Percentiles rank a stretch among this genome's conserved stretches.
These are phyloP conservation scores for Euura saliciscinereae DNA, from an alignment of 1,140 invertebrate genomes.

Conservation along the genomic window DNA sequence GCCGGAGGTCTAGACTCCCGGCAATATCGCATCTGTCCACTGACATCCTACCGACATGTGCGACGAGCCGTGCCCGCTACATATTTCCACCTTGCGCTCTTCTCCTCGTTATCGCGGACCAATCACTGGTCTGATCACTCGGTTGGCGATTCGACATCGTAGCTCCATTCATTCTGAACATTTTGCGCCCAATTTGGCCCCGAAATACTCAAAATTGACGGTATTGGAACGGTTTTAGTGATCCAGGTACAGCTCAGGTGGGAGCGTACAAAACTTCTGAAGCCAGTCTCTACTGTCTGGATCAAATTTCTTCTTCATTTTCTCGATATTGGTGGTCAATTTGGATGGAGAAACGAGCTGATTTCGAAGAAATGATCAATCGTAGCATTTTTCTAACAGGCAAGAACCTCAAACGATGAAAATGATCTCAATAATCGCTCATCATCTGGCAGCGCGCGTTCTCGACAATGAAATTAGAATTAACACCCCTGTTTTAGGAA, in stretches of 20 bases:
- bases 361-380: too few relatives aligned
- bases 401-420: background rate
- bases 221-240: too few relatives aligned
- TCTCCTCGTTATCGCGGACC: background rate
- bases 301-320: background rate
- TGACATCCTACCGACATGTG: constrained; percentile 45
- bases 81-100: background rate
- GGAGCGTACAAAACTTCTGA: too few relatives aligned
- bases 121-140: too few relatives aligned
- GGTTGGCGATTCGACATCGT: too few relatives aligned
- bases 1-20: constrained; percentile 37
- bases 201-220: too few relatives aligned
- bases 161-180: too few relatives aligned
- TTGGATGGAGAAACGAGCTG: too few relatives aligned
- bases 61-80: constrained; percentile 34
- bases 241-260: too few relatives aligned
- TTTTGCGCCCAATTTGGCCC: too few relatives aligned
- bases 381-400: background rate
- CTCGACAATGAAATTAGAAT: background rate
- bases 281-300: background rate
- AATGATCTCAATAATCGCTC: background rate
- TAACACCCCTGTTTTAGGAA: background rate
- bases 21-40: constrained; percentile 55
- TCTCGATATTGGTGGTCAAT: background rate
- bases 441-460: background rate